Evolutionary conservation across 2,797 vertebrate genomes (phyloP), one percentile per base, ranked within the genome.

Genomic region (Coendou prehensilis): DNA sequence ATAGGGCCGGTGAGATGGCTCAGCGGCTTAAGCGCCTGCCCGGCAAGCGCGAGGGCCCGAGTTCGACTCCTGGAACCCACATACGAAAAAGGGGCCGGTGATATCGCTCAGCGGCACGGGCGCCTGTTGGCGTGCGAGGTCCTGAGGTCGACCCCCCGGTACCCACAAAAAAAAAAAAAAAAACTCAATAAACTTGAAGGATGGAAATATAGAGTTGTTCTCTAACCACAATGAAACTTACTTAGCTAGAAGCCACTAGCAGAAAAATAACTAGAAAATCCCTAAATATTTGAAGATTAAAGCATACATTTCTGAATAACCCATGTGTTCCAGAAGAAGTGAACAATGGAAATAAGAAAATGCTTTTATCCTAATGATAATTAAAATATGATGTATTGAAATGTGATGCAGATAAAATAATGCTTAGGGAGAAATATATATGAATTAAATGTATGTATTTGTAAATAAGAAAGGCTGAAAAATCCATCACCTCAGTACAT

Each of bases 201-300:
- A 57, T 23, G 56, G 37, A 84, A 61, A 79, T 79, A 41, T 23
- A 28, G 37, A 54, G 1, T 86, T 95, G 28, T 79, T 96, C 10
- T 71, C 28, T 93, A 63, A 87, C 9, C 11, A 63, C 6, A 90
- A 2, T 84, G 26, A 93, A 81, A 94, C 26, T 94, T 87, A 95
- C 45, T 95, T 87, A 88, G 15, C 13, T 84, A 47, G 67, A 85
- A 88, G 52, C 41, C 50, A 79, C 4, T 79, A 90, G 87, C 18
- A 87, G 86, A 89, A 87, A 47, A 76, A 26, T 59, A 75, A 84
- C 18, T 87, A 92, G 56, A 85, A 61, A 87, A 94, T 80, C 7
- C 50, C 71, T 91, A 85, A 76, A 28, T 52, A 7, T 80, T 92
- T 94, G 30, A 22, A 84, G 30, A 59, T 87, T 87, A 89, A 97